phyloP scores from a whole-genome alignment of 2,113 vertebrate genomes.

The Brienomyrus longianalis region DNA sequence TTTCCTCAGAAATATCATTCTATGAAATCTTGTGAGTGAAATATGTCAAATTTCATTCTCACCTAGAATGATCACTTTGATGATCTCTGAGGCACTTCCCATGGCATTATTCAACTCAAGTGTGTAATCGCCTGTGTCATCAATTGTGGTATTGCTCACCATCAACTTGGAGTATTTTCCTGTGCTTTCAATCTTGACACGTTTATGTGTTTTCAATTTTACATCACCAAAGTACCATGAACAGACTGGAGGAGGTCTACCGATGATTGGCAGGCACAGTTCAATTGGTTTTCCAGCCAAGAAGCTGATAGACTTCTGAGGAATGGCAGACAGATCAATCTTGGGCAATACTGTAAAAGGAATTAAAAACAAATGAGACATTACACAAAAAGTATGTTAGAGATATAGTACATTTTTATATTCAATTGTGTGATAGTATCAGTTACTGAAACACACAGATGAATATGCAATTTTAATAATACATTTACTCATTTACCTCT shows the following conservation, averaged over 20 bases:
- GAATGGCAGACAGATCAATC: slow-evolving; percentile 81
- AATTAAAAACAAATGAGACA: not conserved
- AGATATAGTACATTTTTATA: not conserved
- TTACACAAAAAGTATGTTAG: not conserved
- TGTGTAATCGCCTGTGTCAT: slow-evolving; percentile 81
- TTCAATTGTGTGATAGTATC: not conserved
- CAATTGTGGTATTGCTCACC: slow-evolving; percentile 85
- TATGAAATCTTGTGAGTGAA: not conserved
- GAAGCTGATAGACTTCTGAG: slow-evolving; percentile 84
- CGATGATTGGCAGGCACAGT: slow-evolving; percentile 79
- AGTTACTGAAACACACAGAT: not conserved
- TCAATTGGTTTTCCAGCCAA: slow-evolving; percentile 83
- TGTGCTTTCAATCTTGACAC: slow-evolving; percentile 77
- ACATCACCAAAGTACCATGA: slow-evolving; percentile 84
- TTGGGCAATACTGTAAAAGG: slow-evolving; percentile 73
- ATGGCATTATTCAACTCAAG: slow-evolving; percentile 86
- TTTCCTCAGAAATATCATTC: not conserved
- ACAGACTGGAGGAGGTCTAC: slow-evolving; percentile 81
- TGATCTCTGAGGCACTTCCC: slow-evolving; percentile 72
- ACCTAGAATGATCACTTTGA: slow-evolving; percentile 91
- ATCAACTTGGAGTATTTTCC: slow-evolving; percentile 77
- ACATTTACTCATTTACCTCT: slow-evolving; percentile 66
- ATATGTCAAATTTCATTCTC: slow-evolving; percentile 47
- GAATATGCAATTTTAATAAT: not conserved
- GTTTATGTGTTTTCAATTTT: slow-evolving; percentile 79